Percentiles rank a stretch among this genome's conserved stretches.
Evolutionary conservation across 1,140 invertebrate genomes (phyloP).

Genomic region (Zaprionus vittiger): DNA sequence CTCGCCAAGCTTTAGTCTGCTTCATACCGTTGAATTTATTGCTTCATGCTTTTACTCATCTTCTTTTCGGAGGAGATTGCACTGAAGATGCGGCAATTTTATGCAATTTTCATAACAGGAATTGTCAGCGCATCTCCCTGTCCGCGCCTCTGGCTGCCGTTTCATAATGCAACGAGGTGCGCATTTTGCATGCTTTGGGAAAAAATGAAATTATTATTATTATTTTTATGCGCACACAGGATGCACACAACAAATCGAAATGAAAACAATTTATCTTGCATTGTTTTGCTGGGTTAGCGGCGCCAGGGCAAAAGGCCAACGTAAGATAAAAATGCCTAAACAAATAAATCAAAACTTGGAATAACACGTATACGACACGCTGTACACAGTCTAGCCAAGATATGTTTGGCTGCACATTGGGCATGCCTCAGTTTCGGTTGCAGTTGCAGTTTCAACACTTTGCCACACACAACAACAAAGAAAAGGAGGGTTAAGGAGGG

Average conservation of each 20-base stretch:
- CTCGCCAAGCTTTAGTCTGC: slow-evolving; percentile 57
- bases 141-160: slow-evolving; percentile 50
- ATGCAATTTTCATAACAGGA: slow-evolving; percentile 70
- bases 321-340: slow-evolving; percentile 64
- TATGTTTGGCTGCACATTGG: slow-evolving; percentile 48
- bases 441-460: slow-evolving; percentile 59
- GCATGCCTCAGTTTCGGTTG: slow-evolving; percentile 56
- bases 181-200: slow-evolving; percentile 49
- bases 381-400: slow-evolving; percentile 31
- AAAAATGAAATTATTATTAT: slow-evolving; percentile 70
- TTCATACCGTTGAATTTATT: slow-evolving; percentile 27
- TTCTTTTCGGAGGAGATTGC: slow-evolving; percentile 29
- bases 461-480: slow-evolving; percentile 28
- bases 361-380: slow-evolving; percentile 76
- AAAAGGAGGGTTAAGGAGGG: slow-evolving; percentile 2
- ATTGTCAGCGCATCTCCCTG: slow-evolving; percentile 47
- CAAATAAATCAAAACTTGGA: slow-evolving; percentile 76
- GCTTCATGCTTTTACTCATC: slow-evolving; percentile 13
- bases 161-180: slow-evolving; percentile 66
- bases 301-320: slow-evolving; percentile 52
- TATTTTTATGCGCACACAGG: slow-evolving; percentile 36
- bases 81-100: slow-evolving; percentile 74
- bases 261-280: slow-evolving; percentile 51
- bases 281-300: slow-evolving; percentile 22
- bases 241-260: slow-evolving; percentile 43